Evolutionary conservation across 2,797 vertebrate species (phyloP), one percentile per base, ranked within the genome.

Genomic region (Xiphorhynchus erythropygius): DNA sequence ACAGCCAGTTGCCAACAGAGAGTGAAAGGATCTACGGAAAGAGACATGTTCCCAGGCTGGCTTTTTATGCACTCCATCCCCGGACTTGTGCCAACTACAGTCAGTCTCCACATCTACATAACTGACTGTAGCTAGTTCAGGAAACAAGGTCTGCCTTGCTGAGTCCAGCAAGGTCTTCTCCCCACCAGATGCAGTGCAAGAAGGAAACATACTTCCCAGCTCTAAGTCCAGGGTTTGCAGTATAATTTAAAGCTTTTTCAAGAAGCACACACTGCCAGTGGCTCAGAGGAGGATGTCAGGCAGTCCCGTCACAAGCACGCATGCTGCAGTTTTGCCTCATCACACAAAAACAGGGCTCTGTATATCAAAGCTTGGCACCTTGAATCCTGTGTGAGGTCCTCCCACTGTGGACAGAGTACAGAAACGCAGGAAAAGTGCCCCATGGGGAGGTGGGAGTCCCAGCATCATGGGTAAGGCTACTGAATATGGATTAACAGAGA

Each of bases 351-450:
- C 12, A 32, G 7, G 18, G 7, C 37, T 9, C 27, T 0, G 0
- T 28, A 22, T 44, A 49, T 33, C 18, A 42, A 5, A 87, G 11
- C 9, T 23, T 2, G 6, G 33, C 37, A 30, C 7, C 3, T 39
- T 33, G 44, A 80, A 13, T 24, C 35, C 47, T 35, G 13, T 0
- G 0, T 32, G 33, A 74, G 16, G 16, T 70, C 33, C n/a, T 86
- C 30, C 64, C 42, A 33, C 12, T 3, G 2, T 3, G 2, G 37
- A 18, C 57, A 50, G 24, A 4, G 32, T 0, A 1, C 30, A 62
- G 65, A 67, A 78, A 74, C 0, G 1, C 28, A 52, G 25, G 13
- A 33, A 10, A 6, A 41, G n/a, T 13, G 15, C 13, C 33, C 59
- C 2, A 0, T 3, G 42, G 33, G 24, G 14, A 52, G 35, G 13